Evolutionary conservation across 2,113 vertebrate species (phyloP), one percentile per base, ranked within the genome.

Genomic region (Vombatus ursinus): DNA sequence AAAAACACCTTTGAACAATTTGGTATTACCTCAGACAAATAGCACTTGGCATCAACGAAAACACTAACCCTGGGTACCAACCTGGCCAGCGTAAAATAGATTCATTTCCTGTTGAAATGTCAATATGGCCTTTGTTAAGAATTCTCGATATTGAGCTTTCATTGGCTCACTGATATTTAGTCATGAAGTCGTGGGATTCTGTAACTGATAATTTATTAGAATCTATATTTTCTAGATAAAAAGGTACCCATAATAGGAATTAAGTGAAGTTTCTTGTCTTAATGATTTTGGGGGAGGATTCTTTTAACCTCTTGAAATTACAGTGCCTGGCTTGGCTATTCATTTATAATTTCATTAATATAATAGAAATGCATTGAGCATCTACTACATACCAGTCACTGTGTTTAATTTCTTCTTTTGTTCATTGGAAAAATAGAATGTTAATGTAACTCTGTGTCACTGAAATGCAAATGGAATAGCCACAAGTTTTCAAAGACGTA

Each of bases 81-180:
- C 50, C 8, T 91, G 52, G 89, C 23, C 26, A 53, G 53, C 61
- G 52, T 48, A 97, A 93, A 94, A 68, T 50, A 68, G 53, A 57
- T 92, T 91, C 91, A 90, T 95, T 94, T 97, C 90, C 77, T 94
- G 24, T 51, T 84, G 89, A 90, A 96, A 94, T 94, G 68, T 95
- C 50, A 37, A 93, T 93, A 68, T 93, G 61, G 6, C 61, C 37
- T 96, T 84, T 90, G 31, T n/a, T 93, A 52, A 77, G 53, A 68
- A 89, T 93, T 96, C 19, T 91, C 91, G 7, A 61, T 93, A 23
- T 31, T 92, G 37, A 53, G 16, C 68, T 90, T 16, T 91, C 47
- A 77, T 92, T 95, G 92, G 28, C 8, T 93, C 44, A 26, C 24
- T 31, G 47, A 57, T 50, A 90, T 24, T 52, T 90, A 92, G 50